These are phyloP conservation scores for Rhodeus uyekii DNA, from an alignment of 2,797 vertebrate species.

Conservation along the genomic window DNA sequence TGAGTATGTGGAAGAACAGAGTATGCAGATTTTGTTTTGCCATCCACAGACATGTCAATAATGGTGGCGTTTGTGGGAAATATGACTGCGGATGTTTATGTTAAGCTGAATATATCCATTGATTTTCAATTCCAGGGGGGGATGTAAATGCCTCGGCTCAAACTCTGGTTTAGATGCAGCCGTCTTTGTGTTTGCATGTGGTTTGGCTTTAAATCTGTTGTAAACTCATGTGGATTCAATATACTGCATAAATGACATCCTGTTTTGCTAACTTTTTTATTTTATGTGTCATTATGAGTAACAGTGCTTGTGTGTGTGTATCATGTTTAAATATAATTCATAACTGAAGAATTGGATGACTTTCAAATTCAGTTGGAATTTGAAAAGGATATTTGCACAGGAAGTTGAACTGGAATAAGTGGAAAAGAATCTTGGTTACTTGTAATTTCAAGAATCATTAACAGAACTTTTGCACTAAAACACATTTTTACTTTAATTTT, in stretches of 20 bases:
- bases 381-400: background rate
- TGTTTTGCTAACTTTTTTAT: background rate
- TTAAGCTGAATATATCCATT: constrained; percentile 34
- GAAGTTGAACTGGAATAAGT: background rate
- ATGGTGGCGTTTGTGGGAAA: constrained; percentile 3
- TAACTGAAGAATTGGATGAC: background rate
- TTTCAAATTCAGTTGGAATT: background rate
- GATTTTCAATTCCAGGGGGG: constrained; percentile 18
- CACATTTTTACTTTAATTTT: no score
- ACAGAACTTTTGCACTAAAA: no score
- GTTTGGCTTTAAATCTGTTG: background rate
- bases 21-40: constrained; percentile 14
- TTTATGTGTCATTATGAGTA: background rate
- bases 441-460: no score
- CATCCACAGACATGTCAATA: constrained; percentile 32
- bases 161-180: background rate
- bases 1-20: background rate
- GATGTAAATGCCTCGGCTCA: background rate
- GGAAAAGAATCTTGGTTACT: no score
- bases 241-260: background rate
- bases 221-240: background rate
- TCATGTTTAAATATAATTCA: background rate
- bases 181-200: background rate
- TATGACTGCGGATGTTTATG: constrained; percentile 24
- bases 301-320: no score